phyloP scores from a whole-genome alignment of 2,888 invertebrate species.

The Micoletzkya japonica region DNA sequence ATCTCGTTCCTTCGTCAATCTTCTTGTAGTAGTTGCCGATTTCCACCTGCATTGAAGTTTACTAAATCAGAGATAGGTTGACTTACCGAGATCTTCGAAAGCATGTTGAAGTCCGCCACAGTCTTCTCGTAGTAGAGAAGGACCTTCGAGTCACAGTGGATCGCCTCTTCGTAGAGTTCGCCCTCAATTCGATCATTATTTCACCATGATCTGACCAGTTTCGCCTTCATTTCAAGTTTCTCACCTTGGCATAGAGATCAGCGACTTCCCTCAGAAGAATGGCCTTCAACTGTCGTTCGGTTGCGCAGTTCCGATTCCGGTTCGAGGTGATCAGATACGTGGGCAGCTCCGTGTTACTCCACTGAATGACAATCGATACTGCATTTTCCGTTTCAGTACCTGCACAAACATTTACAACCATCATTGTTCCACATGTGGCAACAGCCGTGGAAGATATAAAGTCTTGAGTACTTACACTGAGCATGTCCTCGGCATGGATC shows the following conservation, averaged over 20 bases:
- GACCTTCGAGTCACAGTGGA: constrained; percentile 11
- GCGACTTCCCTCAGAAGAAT: background rate
- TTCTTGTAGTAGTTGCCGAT: constrained; percentile 12
- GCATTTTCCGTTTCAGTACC: background rate
- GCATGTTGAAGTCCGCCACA: constrained; percentile 6
- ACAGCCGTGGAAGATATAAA: too few species aligned
- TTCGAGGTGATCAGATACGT: constrained; percentile 12
- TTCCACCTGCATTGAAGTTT: constrained; percentile 2
- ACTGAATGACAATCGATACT: background rate
- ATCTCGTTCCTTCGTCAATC: constrained; percentile 8
- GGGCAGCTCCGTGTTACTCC: constrained; percentile 23
- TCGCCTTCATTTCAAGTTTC: background rate
- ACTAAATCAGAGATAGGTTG: background rate
- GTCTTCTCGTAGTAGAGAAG: constrained; percentile 20
- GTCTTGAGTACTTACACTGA: constrained; percentile 19
- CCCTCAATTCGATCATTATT: constrained; percentile 8
- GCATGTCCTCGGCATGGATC: constrained; percentile 24
- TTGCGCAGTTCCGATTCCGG: constrained; percentile 12
- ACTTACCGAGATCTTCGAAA: constrained; percentile 3
- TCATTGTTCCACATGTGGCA: background rate
- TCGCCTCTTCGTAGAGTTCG: constrained; percentile 28
- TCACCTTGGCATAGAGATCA: background rate
- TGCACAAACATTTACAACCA: background rate
- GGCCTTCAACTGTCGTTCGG: constrained; percentile 22
- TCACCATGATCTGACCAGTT: background rate